Conservation (phyloP, 2,888 invertebrate genomes). For the Sepioteuthis lessoniana region DNA sequence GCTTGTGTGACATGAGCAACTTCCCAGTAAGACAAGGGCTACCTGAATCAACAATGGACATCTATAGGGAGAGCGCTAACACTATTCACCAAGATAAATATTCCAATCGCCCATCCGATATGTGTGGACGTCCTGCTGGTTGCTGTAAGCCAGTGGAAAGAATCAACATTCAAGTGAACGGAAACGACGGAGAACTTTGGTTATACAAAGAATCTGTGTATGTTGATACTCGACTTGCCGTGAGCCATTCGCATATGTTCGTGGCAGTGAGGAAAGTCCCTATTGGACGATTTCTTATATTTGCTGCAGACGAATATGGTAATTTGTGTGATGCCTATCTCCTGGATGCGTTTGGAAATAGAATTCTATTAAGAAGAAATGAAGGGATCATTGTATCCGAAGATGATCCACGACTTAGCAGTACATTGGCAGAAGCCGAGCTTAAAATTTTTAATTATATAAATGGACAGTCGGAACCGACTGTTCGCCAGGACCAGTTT, state of each 20-base stretch:
- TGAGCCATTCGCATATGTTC: slow-evolving; percentile 13
- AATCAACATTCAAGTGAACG: slow-evolving; percentile 12
- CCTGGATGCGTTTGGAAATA: background rate
- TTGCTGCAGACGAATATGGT: slow-evolving; percentile 43
- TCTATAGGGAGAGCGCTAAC: background rate
- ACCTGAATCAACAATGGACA: background rate
- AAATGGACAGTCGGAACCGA: background rate
- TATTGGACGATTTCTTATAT: background rate
- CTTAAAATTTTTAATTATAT: slow-evolving; percentile 25
- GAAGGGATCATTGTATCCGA: slow-evolving; percentile 24
- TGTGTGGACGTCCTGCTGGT: slow-evolving; percentile 44
- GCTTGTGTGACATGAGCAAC: background rate
- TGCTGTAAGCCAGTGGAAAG: slow-evolving; percentile 41
- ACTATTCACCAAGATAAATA: background rate
- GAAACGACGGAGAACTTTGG: slow-evolving; percentile 36
- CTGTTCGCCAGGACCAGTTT: background rate
- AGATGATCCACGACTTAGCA: background rate
- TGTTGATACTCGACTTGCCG: slow-evolving; percentile 16
- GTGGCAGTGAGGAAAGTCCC: background rate
- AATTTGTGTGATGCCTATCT: slow-evolving; percentile 37
- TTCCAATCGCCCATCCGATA: background rate
- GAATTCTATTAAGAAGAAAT: slow-evolving; percentile 4
- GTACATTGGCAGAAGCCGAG: background rate
- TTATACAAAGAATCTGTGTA: background rate
- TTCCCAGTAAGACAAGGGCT: background rate